Evolutionary conservation across 2,113 vertebrate species (phyloP).

Genomic region (Apaloderma vittatum): DNA sequence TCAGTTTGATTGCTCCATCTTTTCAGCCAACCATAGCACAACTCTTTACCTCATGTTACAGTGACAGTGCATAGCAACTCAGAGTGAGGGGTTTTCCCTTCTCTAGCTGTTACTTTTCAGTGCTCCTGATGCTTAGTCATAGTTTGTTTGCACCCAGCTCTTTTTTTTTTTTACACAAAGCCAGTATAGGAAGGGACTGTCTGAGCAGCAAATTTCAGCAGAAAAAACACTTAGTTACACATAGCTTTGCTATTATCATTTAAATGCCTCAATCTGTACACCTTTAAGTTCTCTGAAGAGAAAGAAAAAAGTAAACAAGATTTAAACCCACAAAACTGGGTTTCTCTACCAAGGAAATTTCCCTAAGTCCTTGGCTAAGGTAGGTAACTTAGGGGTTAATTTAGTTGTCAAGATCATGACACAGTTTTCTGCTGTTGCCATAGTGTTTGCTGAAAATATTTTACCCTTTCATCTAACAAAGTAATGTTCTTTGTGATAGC

Average conservation of each 20-base stretch:
- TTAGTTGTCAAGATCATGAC: not conserved
- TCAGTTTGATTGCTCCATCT: not conserved
- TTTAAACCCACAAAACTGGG: not conserved
- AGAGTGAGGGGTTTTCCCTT: not conserved
- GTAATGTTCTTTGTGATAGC: not conserved
- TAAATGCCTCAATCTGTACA: not conserved
- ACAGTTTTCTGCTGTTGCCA: not conserved
- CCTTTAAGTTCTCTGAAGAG: not conserved
- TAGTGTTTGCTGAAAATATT: not conserved
- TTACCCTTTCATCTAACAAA: not conserved
- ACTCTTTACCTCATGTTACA: not conserved
- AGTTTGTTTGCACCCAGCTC: not conserved
- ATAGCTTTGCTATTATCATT: not conserved
- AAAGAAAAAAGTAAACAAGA: not conserved
- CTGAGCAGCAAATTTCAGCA: not conserved
- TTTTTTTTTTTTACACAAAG: not conserved
- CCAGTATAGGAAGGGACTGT: not conserved
- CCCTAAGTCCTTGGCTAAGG: not conserved
- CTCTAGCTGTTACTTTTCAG: not conserved
- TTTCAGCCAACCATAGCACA: not conserved
- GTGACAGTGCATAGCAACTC: not conserved
- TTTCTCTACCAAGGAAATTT: not conserved
- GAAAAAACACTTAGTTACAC: not conserved
- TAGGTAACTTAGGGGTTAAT: fast-evolving
- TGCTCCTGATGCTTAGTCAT: not conserved